A percentile compares a stretch with the other conserved stretches of the same genome.
phyloP scores from a whole-genome alignment of 2,797 vertebrate genomes.

The Tachyglossus aculeatus region DNA sequence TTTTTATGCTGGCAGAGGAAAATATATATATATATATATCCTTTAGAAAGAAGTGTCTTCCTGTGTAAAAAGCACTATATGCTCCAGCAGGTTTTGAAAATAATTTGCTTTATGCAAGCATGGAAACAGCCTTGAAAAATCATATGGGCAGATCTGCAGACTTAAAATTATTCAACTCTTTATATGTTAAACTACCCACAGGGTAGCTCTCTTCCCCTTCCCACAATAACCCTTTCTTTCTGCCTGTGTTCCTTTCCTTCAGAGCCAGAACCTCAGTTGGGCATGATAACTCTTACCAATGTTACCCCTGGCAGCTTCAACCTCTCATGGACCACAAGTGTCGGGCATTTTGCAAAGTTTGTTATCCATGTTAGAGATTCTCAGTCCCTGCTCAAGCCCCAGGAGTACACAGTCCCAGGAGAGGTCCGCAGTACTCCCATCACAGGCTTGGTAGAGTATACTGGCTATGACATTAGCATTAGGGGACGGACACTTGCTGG shows the following conservation, averaged over 20 bases:
- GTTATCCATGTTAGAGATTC: conserved; percentile 79
- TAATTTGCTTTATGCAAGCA: neutral
- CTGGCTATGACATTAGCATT: conserved; percentile 82
- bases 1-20: too few species aligned
- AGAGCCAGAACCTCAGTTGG: conserved; percentile 87
- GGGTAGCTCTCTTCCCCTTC: neutral
- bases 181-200: neutral
- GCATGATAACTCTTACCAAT: conserved; percentile 79
- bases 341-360: conserved; percentile 84
- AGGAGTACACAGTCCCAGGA: conserved; percentile 79
- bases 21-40: too few species aligned
- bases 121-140: neutral
- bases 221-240: conserved; percentile 14
- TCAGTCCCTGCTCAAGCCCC: conserved; percentile 72
- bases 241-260: conserved; percentile 71
- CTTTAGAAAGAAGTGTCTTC: neutral
- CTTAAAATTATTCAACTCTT: neutral
- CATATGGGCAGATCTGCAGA: neutral
- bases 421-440: conserved; percentile 74
- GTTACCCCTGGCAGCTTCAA: conserved; percentile 84
- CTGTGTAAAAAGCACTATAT: neutral
- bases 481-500: conserved; percentile 80
- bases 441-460: conserved; percentile 81
- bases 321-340: conserved; percentile 82
- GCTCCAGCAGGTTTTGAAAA: neutral